Conservation (phyloP, 1,140 invertebrate species). For the Calephelis virginiensis region DNA sequence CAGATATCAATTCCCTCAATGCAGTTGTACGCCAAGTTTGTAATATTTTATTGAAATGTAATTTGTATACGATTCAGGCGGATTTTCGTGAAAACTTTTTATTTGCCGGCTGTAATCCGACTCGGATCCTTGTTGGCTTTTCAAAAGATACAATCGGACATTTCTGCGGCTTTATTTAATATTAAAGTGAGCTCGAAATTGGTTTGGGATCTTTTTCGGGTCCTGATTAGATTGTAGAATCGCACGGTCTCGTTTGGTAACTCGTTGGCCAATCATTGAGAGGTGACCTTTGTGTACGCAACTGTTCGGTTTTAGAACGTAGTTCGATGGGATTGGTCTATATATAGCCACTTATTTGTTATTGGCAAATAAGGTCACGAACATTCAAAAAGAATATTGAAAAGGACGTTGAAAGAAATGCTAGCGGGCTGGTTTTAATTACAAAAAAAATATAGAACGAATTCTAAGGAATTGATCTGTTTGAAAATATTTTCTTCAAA, state of each 20-base stretch:
- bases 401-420: too few species aligned
- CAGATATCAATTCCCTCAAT: background rate
- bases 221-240: slow-evolving; percentile 12
- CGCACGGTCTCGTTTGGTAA: slow-evolving; percentile 12
- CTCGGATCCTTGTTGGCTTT: slow-evolving; percentile 11
- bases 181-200: slow-evolving; percentile 17
- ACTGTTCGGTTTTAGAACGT: background rate
- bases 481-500: too few species aligned
- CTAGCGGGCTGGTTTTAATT: too few species aligned
- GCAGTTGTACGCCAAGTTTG: background rate
- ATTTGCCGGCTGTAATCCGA: slow-evolving; percentile 1
- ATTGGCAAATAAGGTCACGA: background rate
- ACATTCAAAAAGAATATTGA: too few species aligned
- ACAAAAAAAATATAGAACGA: too few species aligned
- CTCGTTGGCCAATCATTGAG: slow-evolving; percentile 10
- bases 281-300: slow-evolving; percentile 1
- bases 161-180: slow-evolving; percentile 17
- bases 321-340: background rate
- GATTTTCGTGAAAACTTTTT: slow-evolving; percentile 8
- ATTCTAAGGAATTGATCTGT: too few species aligned
- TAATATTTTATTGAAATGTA: slow-evolving; percentile 18
- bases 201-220: slow-evolving; percentile 16
- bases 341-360: background rate
- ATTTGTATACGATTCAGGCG: slow-evolving; percentile 13
- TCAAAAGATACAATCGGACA: slow-evolving; percentile 17